Evolutionary conservation across 37 sponge, comb jelly and placozoan genomes (phyloP), one percentile per base, ranked within the genome.

Genomic region (Halichondria panicea): DNA sequence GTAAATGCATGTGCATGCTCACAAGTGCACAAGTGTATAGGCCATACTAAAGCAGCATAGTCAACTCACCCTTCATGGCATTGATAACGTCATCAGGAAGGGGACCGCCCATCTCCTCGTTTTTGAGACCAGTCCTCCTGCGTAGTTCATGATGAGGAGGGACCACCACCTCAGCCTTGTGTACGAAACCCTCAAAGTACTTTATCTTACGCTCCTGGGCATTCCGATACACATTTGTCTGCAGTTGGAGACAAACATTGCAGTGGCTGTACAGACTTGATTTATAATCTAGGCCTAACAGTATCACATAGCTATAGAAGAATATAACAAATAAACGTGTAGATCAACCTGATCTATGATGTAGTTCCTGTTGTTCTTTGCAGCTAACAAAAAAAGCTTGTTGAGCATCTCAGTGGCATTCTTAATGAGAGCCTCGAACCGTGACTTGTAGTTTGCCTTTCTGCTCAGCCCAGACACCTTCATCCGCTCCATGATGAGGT

Each of bases 401-500:
- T 80, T 84, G 22, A 93, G 82, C 30, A 93, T 68, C 1, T 81
- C 78, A 6, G 83, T 90, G 52, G 95, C 88, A 42, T 79, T 43
- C 66, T 87, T 83, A 65, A 89, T 85, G 40, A 94, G 79, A 66
- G 59, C 40, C 27, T 87, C 74, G 75, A 71, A 89, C 0, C 94
- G 70, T 1, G 73, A 83, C 33, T 63, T 63, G 63, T 90, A 90
- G 79, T 90, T 94, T 41, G 70, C 54, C 54, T 77, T 82, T n/a
- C 95, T 63, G 11, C 32, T 35, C 31, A 93, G 72, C 4, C 87
- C 87, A 2, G 44, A 33, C 28, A 81, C 88, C 86, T 74, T 83
- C 95, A 96, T 96, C 63, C 81, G 87, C 42, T 90, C 92, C 93
- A 93, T 81, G 75, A 96, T 88, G 61, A 76, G 69, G 54, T 90